These are phyloP conservation scores for Columba janthina DNA, from an alignment of 2,113 vertebrate species.

Conservation along the genomic window DNA sequence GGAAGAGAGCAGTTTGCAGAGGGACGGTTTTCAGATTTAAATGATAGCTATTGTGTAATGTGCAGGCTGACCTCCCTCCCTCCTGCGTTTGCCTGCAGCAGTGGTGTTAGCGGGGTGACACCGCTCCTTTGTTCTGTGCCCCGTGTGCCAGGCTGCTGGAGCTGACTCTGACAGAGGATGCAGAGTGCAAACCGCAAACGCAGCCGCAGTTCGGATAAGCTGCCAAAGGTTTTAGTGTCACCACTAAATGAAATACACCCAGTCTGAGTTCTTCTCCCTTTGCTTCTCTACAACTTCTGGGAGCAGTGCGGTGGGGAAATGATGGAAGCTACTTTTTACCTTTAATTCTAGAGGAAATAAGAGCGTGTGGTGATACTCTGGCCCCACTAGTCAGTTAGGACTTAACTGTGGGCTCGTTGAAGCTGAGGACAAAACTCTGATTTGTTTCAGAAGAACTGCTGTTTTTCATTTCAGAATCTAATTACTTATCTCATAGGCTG, in stretches of 20 bases:
- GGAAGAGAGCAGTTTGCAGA: neutral
- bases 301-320: neutral
- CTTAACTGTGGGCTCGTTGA: neutral
- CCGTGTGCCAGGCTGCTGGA: neutral
- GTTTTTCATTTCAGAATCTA: constrained; percentile 12
- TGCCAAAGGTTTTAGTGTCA: neutral
- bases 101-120: neutral
- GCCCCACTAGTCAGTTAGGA: neutral
- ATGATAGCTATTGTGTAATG: neutral
- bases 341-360: neutral
- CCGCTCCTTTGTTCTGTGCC: neutral
- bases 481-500: constrained; percentile 12
- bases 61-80: neutral
- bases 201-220: neutral
- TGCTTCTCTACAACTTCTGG: neutral
- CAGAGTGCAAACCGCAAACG: neutral
- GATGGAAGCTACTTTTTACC: neutral
- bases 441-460: neutral
- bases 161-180: neutral
- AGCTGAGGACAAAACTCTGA: neutral
- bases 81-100: neutral
- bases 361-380: neutral
- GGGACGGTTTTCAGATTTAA: neutral
- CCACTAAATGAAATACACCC: neutral
- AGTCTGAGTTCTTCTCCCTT: neutral